Evolutionary conservation across 2,113 vertebrate species (phyloP).

Genomic region (Antechinus flavipes): DNA sequence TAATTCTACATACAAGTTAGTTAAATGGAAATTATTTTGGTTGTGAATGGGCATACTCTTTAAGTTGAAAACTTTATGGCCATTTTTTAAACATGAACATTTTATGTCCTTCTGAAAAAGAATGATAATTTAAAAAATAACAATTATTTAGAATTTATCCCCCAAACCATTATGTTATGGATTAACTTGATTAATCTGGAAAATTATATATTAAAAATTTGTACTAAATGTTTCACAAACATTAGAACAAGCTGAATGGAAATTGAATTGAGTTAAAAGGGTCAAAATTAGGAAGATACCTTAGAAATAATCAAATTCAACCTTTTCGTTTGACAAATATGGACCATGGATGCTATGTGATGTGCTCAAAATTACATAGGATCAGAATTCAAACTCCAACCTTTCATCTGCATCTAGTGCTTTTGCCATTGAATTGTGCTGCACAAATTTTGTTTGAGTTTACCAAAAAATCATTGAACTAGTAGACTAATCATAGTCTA

Average conservation of each 20-base stretch:
- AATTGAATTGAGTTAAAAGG: neutral
- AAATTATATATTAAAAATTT: conserved; percentile 30
- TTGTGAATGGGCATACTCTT: neutral
- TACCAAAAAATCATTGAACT: no score
- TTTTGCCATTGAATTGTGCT: no score
- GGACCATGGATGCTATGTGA: no score
- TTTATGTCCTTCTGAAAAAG: conserved; percentile 30
- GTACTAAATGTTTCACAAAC: conserved; percentile 20
- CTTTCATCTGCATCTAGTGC: no score
- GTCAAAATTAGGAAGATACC: no score
- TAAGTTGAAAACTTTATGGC: conserved; percentile 24
- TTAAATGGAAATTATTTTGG: conserved; percentile 30
- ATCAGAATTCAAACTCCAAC: no score
- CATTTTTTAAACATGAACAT: neutral
- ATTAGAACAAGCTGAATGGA: conserved; percentile 28
- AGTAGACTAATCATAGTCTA: no score
- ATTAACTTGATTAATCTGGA: conserved; percentile 45
- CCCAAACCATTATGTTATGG: conserved; percentile 27
- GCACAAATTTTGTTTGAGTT: no score
- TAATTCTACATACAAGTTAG: no score
- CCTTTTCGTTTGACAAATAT: no score
- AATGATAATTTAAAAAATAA: neutral
- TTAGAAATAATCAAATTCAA: no score
- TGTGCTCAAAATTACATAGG: no score
- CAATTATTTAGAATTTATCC: conserved; percentile 35